Base-by-base conservation (phyloP, 2,113 vertebrate species). In the Cephalopterus ornatus region DNA sequence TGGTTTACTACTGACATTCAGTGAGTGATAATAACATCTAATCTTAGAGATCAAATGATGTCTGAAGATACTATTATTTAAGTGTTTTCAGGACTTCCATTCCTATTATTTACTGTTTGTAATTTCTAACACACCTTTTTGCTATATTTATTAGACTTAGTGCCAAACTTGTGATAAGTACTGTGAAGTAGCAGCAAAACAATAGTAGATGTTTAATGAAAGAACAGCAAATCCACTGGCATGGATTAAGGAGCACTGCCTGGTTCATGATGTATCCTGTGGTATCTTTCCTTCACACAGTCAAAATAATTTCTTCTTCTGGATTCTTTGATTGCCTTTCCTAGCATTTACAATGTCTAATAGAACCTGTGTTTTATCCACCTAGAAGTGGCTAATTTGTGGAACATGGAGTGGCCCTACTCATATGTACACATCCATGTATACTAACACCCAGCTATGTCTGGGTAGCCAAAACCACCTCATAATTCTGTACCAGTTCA, bases 191-290 rank as follows among this genome's bases (percentile, higher is more conserved):
- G 20, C 53, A 37, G 17, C 28, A 88, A 74, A 71, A 27, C 3
- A n/a, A 16, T 17, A 74, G 13, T 3, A 59, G 24, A 33, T 33
- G 4, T 55, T 88, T 85, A 85, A 82, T 0, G 3, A 37, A 58
- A 71, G 37, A 85, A 21, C 23, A 37, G 8, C 4, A 85, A 82
- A 90, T 63, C 46, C 11, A 19, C 33, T 50, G 44, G 35, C 61
- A 85, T 0, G 3, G 17, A 28, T 19, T 18, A 37, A 39, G 8
- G 13, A 73, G 6, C 1, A 1, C 6, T 55, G 3, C 13, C 44
- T 85, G 14, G 5, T 53, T 81, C 50, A 21, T 50, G 8, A 35
- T 37, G 3, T 4, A 37, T 58, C 28, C 21, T 47, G 4, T 67
- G 26, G 59, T 7, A 65, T 0, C 23, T 72, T 55, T 79, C 12